Base-by-base conservation (phyloP, 2,797 vertebrate genomes). In the Podarcis lilfordi region DNA sequence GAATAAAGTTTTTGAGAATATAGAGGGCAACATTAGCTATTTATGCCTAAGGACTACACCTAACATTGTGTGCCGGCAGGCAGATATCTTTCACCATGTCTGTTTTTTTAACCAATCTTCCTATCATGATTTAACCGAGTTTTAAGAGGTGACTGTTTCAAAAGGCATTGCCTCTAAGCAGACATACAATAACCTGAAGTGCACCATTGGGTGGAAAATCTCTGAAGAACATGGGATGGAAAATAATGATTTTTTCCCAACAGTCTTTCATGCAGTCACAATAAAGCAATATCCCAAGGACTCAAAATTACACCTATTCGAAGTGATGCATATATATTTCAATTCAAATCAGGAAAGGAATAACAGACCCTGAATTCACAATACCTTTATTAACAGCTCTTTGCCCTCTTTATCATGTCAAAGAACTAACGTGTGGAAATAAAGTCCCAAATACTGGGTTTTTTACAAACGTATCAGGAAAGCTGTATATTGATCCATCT, bases 181-280 rank as follows among this genome's bases (percentile, higher is more conserved):
- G 69, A 0, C 19, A 77, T n/a, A 85, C 71, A 84, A 74, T 29
- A 74, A 84, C 40, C 80, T 94, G 61, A 83, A 86, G 87, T 85
- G 59, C 71, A 43, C 85, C 59, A 21, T 25, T 23, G 50, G 40
- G 25, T 81, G 8, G 21, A 19, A 91, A 88, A 93, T 79, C 82
- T 25, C 29, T 61, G 29, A 82, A 86, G 29, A 93, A 10, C 11
- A 91, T 91, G 37, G 66, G 32, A 19, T 32, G 32, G 5, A 11
- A 15, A 10, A 23, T 3, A 88, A 81, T 80, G 87, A 59, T 78
- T 93, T 88, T 78, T 86, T 21, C 17, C 17, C 45, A 74, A 0
- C 45, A 40, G 35, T 7, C 17, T 84, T 86, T 86, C 78, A 55
- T 88, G 81, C 5, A 85, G 25, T 61, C 27, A 87, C 1, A 35